Percentiles rank a stretch among this genome's conserved stretches.
Evolutionary conservation across 2,888 invertebrate genomes (phyloP).

Genomic region (Galeopsomyia nigrocyanea): DNA sequence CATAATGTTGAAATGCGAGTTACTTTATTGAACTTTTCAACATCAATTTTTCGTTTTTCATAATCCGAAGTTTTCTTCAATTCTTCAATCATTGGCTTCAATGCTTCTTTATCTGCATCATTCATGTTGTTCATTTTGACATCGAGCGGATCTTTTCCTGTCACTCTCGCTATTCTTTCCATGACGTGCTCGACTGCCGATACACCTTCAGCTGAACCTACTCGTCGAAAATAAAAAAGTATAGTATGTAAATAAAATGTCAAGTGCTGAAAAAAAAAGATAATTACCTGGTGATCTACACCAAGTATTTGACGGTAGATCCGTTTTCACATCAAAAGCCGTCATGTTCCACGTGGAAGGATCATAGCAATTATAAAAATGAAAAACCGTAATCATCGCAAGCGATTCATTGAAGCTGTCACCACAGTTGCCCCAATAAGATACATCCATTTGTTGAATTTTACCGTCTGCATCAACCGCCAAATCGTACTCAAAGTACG

Average conservation of each 20-base stretch:
- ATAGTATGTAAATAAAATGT: neutral
- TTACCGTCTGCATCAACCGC: slow-evolving; percentile 76
- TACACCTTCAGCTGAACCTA: slow-evolving; percentile 32
- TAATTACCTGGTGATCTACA: slow-evolving; percentile 79
- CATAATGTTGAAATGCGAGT: too few relatives aligned
- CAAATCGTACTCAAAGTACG: slow-evolving; percentile 77
- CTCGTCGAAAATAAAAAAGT: too few relatives aligned
- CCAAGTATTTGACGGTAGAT: slow-evolving; percentile 78
- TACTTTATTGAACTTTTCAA: slow-evolving; percentile 75
- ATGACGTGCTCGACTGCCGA: slow-evolving; percentile 69
- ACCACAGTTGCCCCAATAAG: slow-evolving; percentile 58
- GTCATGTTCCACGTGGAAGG: slow-evolving; percentile 72
- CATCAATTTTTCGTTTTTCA: slow-evolving; percentile 70
- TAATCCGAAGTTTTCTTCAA: slow-evolving; percentile 74
- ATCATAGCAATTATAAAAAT: slow-evolving; percentile 74
- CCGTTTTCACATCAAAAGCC: slow-evolving; percentile 72
- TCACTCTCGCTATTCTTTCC: slow-evolving; percentile 69
- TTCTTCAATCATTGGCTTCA: slow-evolving; percentile 72
- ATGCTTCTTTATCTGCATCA: slow-evolving; percentile 67
- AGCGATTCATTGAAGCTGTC: slow-evolving; percentile 70
- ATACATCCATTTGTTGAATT: slow-evolving; percentile 75
- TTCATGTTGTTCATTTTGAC: slow-evolving; percentile 73
- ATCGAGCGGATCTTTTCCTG: slow-evolving; percentile 73
- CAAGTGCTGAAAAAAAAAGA: neutral
- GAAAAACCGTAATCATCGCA: slow-evolving; percentile 60